Evolutionary conservation across 2,888 invertebrate species (phyloP).

Genomic region (Tigriopus californicus): DNA sequence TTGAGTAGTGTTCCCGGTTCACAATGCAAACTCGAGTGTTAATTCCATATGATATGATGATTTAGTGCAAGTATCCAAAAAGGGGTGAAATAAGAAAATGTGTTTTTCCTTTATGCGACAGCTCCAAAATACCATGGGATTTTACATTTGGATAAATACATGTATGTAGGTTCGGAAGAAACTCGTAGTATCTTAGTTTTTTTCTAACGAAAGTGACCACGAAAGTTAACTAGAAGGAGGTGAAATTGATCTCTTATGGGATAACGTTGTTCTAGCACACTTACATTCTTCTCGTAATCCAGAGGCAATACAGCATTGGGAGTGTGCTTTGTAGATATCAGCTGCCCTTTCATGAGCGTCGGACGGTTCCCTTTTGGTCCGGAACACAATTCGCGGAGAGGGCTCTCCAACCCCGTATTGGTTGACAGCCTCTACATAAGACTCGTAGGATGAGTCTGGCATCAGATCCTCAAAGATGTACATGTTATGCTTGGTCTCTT

Average conservation of each 20-base stretch:
- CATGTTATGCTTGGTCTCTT: conserved; percentile 16
- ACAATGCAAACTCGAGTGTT: too few species aligned
- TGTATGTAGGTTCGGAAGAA: too few species aligned
- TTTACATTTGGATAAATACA: too few species aligned
- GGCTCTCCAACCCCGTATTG: conserved; percentile 56
- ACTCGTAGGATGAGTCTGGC: conserved; percentile 55
- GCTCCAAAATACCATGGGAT: too few species aligned
- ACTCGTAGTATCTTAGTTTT: too few species aligned
- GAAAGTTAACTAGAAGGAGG: too few species aligned
- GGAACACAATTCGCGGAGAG: conserved; percentile 53
- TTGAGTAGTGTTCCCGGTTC: too few species aligned
- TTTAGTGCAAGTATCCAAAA: too few species aligned
- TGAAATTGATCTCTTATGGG: not conserved
- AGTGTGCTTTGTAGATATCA: conserved; percentile 47
- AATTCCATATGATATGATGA: too few species aligned
- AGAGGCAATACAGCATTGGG: conserved; percentile 52
- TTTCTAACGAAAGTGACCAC: too few species aligned
- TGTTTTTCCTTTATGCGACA: too few species aligned
- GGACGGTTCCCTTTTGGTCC: conserved; percentile 38
- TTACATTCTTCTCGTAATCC: conserved; percentile 43
- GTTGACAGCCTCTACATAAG: conserved; percentile 58
- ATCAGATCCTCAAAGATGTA: conserved; percentile 52
- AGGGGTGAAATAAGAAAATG: too few species aligned
- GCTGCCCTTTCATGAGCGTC: conserved; percentile 26
- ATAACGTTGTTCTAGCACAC: not conserved